A percentile compares a stretch with the other conserved stretches of the same genome.
These are phyloP conservation scores for Harpagifer antarcticus DNA, from an alignment of 2,797 vertebrate genomes.

Conservation along the genomic window DNA sequence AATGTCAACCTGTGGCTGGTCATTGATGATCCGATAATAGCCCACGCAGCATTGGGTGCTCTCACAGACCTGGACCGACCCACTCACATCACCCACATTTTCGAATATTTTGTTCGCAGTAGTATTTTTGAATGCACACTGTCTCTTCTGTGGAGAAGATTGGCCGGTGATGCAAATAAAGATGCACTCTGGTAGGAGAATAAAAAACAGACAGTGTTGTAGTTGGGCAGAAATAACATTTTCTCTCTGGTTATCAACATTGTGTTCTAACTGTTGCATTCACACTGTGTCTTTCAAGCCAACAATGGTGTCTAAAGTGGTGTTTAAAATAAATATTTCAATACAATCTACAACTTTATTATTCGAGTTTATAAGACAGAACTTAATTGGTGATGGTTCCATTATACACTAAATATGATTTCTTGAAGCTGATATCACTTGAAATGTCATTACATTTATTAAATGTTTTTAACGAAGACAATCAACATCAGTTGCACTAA, in stretches of 20 bases:
- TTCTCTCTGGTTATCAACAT: not conserved
- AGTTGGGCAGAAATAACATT: not conserved
- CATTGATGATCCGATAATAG: slow-evolving; percentile 55
- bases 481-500: not conserved
- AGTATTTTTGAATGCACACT: slow-evolving; percentile 70
- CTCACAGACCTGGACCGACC: slow-evolving; percentile 73
- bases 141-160: slow-evolving; percentile 57
- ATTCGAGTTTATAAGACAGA: not conserved
- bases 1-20: slow-evolving; percentile 51
- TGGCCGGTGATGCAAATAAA: slow-evolving; percentile 38
- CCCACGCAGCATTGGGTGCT: slow-evolving; percentile 73
- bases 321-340: not conserved
- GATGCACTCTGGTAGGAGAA: slow-evolving; percentile 56
- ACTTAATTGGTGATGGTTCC: not conserved
- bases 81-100: slow-evolving; percentile 67
- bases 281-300: not conserved
- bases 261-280: not conserved
- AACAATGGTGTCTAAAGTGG: not conserved
- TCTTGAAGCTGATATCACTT: not conserved
- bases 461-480: not conserved
- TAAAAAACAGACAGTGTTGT: slow-evolving; percentile 6
- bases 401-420: not conserved
- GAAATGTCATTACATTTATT: not conserved
- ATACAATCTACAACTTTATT: not conserved
- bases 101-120: not conserved